Evolutionary conservation across 2,113 vertebrate species (phyloP).

Genomic region (Taurulus bubalis): DNA sequence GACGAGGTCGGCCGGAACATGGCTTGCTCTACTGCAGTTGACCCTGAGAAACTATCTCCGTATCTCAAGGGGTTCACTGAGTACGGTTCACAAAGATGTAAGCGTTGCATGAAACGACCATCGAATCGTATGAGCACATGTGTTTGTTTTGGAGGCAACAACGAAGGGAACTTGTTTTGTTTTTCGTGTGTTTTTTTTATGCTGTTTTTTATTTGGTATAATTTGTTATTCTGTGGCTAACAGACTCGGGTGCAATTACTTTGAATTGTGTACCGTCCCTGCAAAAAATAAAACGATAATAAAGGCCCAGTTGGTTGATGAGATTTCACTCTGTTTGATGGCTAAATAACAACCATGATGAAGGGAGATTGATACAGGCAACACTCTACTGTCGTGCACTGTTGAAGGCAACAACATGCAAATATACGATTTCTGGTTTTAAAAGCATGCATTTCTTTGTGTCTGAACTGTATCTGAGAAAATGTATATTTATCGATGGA

Average conservation of each 20-base stretch:
- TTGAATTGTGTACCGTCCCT: not conserved
- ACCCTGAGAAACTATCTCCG: constrained; percentile 56
- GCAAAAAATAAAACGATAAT: not conserved
- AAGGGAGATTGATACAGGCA: not conserved
- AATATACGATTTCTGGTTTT: not conserved
- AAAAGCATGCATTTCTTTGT: not conserved
- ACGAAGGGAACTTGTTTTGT: not conserved
- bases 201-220: no score
- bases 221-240: not conserved
- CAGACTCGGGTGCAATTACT: not conserved
- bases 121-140: not conserved
- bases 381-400: not conserved
- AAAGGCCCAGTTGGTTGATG: not conserved
- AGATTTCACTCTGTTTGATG: not conserved
- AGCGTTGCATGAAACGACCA: not conserved
- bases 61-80: constrained; percentile 7
- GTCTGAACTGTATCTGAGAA: not conserved
- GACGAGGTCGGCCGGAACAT: constrained; percentile 48
- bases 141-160: no score
- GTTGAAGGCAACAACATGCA: not conserved
- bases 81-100: constrained; percentile 5
- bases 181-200: not conserved
- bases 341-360: not conserved
- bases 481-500: not conserved
- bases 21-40: constrained; percentile 26